Base-by-base conservation (phyloP, 2,113 vertebrate species). In the Hirundichthys speculiger region DNA sequence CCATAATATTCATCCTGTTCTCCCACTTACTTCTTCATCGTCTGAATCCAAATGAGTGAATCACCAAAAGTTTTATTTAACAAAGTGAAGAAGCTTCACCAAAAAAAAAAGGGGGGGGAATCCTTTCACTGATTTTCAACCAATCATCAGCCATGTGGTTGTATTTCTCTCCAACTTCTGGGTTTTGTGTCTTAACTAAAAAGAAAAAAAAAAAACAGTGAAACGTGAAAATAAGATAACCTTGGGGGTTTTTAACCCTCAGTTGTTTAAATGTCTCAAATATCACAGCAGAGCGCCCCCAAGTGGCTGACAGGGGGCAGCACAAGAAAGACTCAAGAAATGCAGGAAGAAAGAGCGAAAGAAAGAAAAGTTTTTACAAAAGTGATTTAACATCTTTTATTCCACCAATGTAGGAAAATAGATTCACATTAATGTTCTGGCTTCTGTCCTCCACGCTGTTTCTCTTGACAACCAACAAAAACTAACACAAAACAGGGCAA, bases 401-500 rank as follows among this genome's bases (percentile, higher is more conserved):
- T 88, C 75, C 77, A 50, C 61, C 69, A 64, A 64, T 13, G 77
- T 81, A 83, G 80, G 80, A 88, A 87, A 88, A 85, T 83, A 83
- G 75, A 85, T 75, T 85, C 66, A 85, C 80, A 79, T 77, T 66
- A 80, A 78, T 45, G 55, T 57, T 30, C 70, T 69, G 61, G 65
- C 70, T 56, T 47, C 66, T 66, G 53, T 75, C 63, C 38, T 76
- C 71, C 15, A 27, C 73, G 0, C 43, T 47, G n/a, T 53, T 70
- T 71, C 60, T 77, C 66, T 62, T 59, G 56, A 79, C 50, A 55
- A 85, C 52, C 75, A 79, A 73, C 46, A 65, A 40, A 61, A 34
- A 64, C 61, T 45, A 19, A 20, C 22, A 21, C 13, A 9, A 51
- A 48, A 62, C 49, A 12, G 46, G 55, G 30, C 30, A 52, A 85